Evolutionary conservation across 1,140 invertebrate genomes (phyloP).

Genomic region (Macrocentrus cingulum): DNA sequence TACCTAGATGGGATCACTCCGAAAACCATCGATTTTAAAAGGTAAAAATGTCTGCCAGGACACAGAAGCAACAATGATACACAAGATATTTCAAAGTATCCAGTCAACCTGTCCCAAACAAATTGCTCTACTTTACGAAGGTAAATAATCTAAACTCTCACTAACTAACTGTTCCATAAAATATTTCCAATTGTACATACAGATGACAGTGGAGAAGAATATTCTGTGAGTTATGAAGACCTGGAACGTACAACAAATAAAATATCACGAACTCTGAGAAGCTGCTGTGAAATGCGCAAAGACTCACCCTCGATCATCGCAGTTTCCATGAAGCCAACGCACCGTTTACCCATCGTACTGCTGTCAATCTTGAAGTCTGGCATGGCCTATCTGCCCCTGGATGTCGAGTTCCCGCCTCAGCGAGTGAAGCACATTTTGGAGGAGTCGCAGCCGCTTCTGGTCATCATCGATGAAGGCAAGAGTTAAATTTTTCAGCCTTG

Average conservation of each 20-base stretch:
- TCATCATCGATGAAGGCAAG: conserved; percentile 65
- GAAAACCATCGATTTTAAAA: conserved; percentile 65
- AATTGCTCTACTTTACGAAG: conserved; percentile 62
- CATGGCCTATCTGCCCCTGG: conserved; percentile 80
- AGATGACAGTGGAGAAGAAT: conserved; percentile 54
- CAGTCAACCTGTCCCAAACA: conserved; percentile 48
- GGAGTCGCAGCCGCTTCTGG: conserved; percentile 71
- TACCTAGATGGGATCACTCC: conserved; percentile 66
- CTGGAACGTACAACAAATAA: conserved; percentile 64
- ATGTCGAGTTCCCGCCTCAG: conserved; percentile 72
- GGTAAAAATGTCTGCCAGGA: conserved; percentile 55
- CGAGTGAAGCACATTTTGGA: conserved; percentile 76
- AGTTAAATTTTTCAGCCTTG: background rate
- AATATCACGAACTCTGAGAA: conserved; percentile 62
- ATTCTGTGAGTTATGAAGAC: conserved; percentile 61
- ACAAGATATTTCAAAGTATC: conserved; percentile 60
- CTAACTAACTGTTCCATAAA: no score
- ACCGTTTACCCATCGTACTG: conserved; percentile 69
- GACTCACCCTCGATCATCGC: conserved; percentile 70
- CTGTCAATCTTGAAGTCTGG: conserved; percentile 79
- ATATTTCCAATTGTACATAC: conserved; percentile 17
- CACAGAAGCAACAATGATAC: conserved; percentile 54
- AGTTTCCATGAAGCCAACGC: conserved; percentile 75
- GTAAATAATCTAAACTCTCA: conserved; percentile 33
- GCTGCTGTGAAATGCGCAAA: conserved; percentile 45